phyloP scores from a whole-genome alignment of 2,113 vertebrate genomes.

The Conger conger region DNA sequence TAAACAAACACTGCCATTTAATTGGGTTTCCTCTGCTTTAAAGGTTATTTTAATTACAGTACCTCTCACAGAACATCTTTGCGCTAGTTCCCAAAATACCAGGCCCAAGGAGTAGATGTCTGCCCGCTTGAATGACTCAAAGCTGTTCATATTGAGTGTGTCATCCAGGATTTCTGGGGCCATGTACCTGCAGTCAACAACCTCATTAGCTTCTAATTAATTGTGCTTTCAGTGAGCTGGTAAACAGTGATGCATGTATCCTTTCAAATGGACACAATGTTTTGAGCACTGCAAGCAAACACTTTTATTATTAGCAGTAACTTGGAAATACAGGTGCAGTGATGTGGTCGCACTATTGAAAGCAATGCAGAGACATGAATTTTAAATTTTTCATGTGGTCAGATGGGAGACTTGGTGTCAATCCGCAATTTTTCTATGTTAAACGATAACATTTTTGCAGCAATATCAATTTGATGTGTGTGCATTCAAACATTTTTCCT shows the following conservation, averaged over 20 bases:
- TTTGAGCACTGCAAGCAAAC: constrained; percentile 9
- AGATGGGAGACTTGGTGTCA: too few relatives aligned
- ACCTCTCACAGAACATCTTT: constrained; percentile 89
- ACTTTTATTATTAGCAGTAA: not conserved
- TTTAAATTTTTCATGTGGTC: not conserved
- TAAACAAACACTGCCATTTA: not conserved
- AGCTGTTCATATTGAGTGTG: constrained; percentile 82
- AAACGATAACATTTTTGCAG: too few relatives aligned
- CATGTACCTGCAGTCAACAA: constrained; percentile 87
- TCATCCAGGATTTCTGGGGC: constrained; percentile 96
- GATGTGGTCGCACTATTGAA: too few relatives aligned
- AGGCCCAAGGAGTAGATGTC: constrained; percentile 93
- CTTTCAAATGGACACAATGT: constrained; percentile 7
- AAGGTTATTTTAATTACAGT: constrained; percentile 17
- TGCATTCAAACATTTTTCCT: too few relatives aligned
- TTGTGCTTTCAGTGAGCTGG: constrained; percentile 1
- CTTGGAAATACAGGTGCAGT: not conserved
- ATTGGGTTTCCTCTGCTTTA: not conserved
- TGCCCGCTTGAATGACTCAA: constrained; percentile 93
- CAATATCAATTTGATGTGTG: too few relatives aligned
- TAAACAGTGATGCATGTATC: constrained; percentile 32
- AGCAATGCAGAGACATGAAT: not conserved
- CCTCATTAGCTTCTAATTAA: constrained; percentile 51
- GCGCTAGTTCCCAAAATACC: constrained; percentile 94
- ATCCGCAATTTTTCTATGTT: too few relatives aligned